Base-by-base conservation (phyloP, 2,113 vertebrate genomes). In the Pedionomus torquatus region DNA sequence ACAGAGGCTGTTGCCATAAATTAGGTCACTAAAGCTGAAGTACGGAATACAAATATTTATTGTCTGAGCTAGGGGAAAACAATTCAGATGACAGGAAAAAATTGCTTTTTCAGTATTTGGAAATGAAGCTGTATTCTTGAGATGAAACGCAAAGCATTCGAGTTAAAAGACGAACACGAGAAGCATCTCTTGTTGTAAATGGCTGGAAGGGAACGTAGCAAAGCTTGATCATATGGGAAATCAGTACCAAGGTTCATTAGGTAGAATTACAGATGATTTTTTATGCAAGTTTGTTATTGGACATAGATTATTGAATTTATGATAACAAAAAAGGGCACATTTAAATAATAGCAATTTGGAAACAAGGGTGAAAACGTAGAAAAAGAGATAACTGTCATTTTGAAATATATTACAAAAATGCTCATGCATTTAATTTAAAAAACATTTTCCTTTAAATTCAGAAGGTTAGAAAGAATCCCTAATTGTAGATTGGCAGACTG, bases 1-100 rank as follows among this genome's bases (percentile, higher is more conserved):
- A 95, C 91, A 88, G 87, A 94, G 83, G 58, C 39, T 71, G 72
- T 71, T 96, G 91, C 91, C 95, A 94, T 96, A 92, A 98, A 98
- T 91, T 95, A 96, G 97, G 97, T 98, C 95, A 97, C 58, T 91
- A 93, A 96, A 87, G 66, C 90, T 97, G 90, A 97, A 94, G 68
- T 75, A 65, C 74, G 58, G 93, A 95, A 95, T 95, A 91, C 93
- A 96, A 94, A 83, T 96, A 96, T 94, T 96, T 95, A 77, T 90
- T 0, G 35, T 79, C 83, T 93, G 84, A 94, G 84, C 95, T 93
- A 85, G 80, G 81, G 83, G 82, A 95, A 95, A 85, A 76, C 57
- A 81, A 83, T 82, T 96, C 55, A 54, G 87, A 96, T 70, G 72
- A 92, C 83, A 84, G 71, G 12, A 82, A 58, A 30, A 82, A 82